Conservation (phyloP, 2,797 vertebrate genomes). For the Coendou prehensilis region DNA sequence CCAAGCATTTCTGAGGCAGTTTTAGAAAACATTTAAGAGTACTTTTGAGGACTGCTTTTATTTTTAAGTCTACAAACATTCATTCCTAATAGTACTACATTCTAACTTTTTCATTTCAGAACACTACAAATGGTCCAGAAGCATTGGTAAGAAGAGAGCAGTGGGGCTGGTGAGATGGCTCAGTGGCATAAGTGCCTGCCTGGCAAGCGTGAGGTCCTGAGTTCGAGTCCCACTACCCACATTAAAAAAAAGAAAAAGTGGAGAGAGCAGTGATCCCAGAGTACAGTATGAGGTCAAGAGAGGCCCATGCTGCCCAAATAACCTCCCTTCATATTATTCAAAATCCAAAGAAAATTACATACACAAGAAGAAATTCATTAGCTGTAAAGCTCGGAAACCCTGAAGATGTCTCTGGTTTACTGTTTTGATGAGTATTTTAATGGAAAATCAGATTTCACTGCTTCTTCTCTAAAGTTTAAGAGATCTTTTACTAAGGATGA, state of each 20-base stretch:
- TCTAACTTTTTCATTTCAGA: constrained; percentile 67
- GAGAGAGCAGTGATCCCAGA: constrained; percentile 73
- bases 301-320: not conserved
- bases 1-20: not conserved
- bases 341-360: not conserved
- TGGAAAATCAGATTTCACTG: not conserved
- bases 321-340: not conserved
- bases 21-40: constrained; percentile 6
- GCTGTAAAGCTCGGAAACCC: not conserved
- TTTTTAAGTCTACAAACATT: not conserved
- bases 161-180: not conserved
- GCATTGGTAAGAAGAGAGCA: constrained; percentile 37
- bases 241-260: no score
- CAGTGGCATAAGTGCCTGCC: no score
- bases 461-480: not conserved
- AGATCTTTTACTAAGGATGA: constrained; percentile 17
- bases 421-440: not conserved
- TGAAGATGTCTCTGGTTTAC: not conserved
- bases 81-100: constrained; percentile 76
- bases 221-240: no score
- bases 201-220: no score
- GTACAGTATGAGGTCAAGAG: constrained; percentile 64
- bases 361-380: not conserved
- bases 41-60: constrained; percentile 5
- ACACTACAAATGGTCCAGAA: constrained; percentile 74